phyloP scores from a whole-genome alignment of 2,888 invertebrate genomes.

The Girardia tigrina region DNA sequence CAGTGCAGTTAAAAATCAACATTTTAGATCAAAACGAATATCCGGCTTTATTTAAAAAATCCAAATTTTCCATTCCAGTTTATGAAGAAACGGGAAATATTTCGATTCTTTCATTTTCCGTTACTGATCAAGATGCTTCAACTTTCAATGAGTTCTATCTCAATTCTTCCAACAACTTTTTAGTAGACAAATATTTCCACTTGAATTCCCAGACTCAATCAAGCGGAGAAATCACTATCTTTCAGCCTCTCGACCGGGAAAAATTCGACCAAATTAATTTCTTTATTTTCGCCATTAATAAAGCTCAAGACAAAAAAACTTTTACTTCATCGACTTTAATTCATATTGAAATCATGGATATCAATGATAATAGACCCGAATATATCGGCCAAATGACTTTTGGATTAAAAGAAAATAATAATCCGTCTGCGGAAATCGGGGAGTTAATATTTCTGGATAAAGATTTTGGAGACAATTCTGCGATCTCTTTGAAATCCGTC shows the following conservation, averaged over 20 bases:
- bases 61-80: neutral
- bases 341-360: constrained; percentile 28
- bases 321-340: neutral
- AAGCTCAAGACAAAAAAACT: neutral
- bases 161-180: constrained; percentile 28
- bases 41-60: constrained; percentile 24
- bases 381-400: constrained; percentile 8
- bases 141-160: constrained; percentile 28
- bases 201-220: constrained; percentile 7
- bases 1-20: constrained; percentile 1
- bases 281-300: constrained; percentile 27
- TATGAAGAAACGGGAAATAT: neutral
- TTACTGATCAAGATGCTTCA: constrained; percentile 8
- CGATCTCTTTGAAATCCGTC: neutral
- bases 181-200: neutral
- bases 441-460: neutral
- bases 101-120: neutral
- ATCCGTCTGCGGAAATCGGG: neutral
- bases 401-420: constrained; percentile 13
- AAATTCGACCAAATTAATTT: neutral
- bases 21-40: constrained; percentile 30
- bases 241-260: constrained; percentile 27
- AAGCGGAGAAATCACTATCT: constrained; percentile 21
- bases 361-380: constrained; percentile 32
- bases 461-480: neutral